A percentile compares a stretch with the other conserved stretches of the same genome.
Evolutionary conservation across 2,888 invertebrate species (phyloP).

Genomic region (Deilephila porcellus): DNA sequence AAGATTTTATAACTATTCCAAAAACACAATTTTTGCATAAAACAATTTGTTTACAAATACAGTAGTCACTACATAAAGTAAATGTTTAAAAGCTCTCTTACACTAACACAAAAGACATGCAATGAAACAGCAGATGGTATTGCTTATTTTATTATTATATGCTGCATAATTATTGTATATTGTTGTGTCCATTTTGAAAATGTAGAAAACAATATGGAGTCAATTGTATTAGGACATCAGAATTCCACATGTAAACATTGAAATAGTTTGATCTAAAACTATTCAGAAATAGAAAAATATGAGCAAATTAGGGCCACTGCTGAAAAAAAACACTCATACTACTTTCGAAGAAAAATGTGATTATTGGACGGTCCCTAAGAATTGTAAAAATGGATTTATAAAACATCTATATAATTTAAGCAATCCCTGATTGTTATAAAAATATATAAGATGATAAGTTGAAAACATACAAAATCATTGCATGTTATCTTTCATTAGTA

Average conservation of each 20-base stretch:
- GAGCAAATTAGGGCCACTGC: background rate
- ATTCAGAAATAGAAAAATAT: background rate
- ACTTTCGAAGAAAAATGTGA: background rate
- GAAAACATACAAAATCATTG: constrained; percentile 31
- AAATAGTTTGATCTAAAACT: background rate
- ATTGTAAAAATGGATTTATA: constrained; percentile 21
- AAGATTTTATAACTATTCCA: background rate
- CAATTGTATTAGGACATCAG: background rate
- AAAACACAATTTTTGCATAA: background rate
- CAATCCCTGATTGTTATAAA: constrained; percentile 26
- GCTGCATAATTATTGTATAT: background rate
- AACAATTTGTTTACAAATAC: constrained; percentile 4
- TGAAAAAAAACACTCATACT: background rate
- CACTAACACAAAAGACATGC: background rate
- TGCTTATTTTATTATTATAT: background rate
- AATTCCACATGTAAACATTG: background rate
- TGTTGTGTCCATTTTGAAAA: background rate
- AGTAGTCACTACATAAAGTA: background rate
- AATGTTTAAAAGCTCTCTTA: background rate
- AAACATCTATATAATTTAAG: constrained; percentile 26
- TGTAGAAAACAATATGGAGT: background rate
- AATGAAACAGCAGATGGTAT: background rate
- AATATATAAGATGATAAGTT: constrained; percentile 11
- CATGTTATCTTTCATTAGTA: constrained; percentile 39
- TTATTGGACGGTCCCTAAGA: constrained; percentile 24